Percentiles rank a stretch among this genome's conserved stretches.
Evolutionary conservation across 2,888 invertebrate genomes (phyloP).

Genomic region (Troides helena): DNA sequence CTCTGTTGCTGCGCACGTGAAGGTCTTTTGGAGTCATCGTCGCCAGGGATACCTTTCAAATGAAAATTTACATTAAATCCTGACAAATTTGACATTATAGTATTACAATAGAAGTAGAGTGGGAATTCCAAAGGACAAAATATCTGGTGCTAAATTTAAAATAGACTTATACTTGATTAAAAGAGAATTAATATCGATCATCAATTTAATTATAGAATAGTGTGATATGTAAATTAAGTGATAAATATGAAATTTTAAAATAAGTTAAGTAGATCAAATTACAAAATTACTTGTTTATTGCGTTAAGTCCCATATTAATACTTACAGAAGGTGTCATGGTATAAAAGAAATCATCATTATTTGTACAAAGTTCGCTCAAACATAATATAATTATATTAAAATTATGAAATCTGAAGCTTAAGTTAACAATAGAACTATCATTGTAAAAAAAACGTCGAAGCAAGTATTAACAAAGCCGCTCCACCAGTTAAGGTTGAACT

Average conservation of each 20-base stretch:
- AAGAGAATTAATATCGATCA: not conserved
- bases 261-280: not conserved
- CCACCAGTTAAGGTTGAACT: slow-evolving; percentile 4
- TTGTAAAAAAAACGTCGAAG: slow-evolving; percentile 6
- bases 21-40: slow-evolving; percentile 93
- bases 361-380: not conserved
- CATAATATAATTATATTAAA: not conserved
- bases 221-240: not conserved
- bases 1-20: slow-evolving; percentile 93
- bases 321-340: slow-evolving; percentile 15
- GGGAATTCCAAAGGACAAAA: not conserved
- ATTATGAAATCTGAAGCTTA: not conserved
- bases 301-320: slow-evolving; percentile 7
- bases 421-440: not conserved
- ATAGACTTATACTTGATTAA: not conserved
- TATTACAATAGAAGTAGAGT: not conserved
- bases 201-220: too few relatives aligned
- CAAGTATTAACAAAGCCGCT: slow-evolving; percentile 16
- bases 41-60: slow-evolving; percentile 82
- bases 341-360: not conserved
- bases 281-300: not conserved
- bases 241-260: not conserved
- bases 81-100: not conserved
- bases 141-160: not conserved
- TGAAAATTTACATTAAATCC: not conserved